phyloP scores from a whole-genome alignment of 2,888 invertebrate genomes.

The Synergus gifuensis region DNA sequence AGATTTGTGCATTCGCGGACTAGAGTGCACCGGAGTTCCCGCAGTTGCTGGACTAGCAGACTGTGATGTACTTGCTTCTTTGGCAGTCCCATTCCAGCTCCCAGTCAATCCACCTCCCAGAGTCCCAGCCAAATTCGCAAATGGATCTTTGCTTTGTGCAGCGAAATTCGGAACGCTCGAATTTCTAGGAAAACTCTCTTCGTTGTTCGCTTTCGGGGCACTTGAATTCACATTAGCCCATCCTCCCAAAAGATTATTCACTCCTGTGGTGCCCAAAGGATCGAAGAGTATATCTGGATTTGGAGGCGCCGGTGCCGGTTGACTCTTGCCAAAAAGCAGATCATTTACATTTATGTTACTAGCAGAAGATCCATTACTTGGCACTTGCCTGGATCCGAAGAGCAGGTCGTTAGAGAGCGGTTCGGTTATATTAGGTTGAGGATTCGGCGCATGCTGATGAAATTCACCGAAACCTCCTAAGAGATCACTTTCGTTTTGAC shows the following conservation, averaged over 20 bases:
- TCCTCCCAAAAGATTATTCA: slow-evolving; percentile 66
- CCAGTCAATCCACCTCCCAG: slow-evolving; percentile 72
- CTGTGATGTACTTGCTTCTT: slow-evolving; percentile 74
- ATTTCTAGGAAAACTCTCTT: slow-evolving; percentile 76
- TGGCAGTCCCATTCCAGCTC: slow-evolving; percentile 76
- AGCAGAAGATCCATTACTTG: slow-evolving; percentile 52
- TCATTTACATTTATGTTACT: slow-evolving; percentile 62
- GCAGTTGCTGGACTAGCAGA: slow-evolving; percentile 73
- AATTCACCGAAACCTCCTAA: slow-evolving; percentile 71
- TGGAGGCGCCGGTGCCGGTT: slow-evolving; percentile 44
- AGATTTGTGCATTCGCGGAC: slow-evolving; percentile 73
- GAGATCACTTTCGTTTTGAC: slow-evolving; percentile 68
- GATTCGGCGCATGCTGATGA: slow-evolving; percentile 55
- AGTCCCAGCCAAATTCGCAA: slow-evolving; percentile 83
- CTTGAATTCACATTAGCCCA: slow-evolving; percentile 66
- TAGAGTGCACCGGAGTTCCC: slow-evolving; percentile 78
- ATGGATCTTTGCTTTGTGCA: slow-evolving; percentile 83
- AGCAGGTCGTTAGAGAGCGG: slow-evolving; percentile 62
- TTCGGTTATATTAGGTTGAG: slow-evolving; percentile 56
- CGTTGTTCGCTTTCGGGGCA: slow-evolving; percentile 56
- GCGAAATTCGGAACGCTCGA: slow-evolving; percentile 80
- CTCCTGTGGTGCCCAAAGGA: slow-evolving; percentile 63
- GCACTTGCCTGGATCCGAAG: slow-evolving; percentile 62
- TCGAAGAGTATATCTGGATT: slow-evolving; percentile 70
- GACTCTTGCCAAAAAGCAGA: slow-evolving; percentile 63